Evolutionary conservation across 2,888 invertebrate species (phyloP), one percentile per base, ranked within the genome.

Genomic region (Agrochola litura): DNA sequence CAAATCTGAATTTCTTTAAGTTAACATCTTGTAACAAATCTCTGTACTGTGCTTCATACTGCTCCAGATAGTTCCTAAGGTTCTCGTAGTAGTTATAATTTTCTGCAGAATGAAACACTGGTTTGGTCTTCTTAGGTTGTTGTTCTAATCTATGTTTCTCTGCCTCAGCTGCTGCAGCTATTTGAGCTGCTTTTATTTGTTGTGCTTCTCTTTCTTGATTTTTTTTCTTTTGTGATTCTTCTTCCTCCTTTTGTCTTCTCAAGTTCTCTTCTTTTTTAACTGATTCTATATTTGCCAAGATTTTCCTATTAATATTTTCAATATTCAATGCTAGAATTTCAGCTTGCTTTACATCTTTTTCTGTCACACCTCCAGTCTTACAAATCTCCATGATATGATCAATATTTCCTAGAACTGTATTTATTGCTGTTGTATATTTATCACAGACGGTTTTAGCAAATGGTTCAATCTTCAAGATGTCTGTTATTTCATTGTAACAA

Each of bases 1-100:
- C 98, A 94, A 98, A 98, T 89, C 98, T 97, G 91, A 98, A 98
- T 90, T 98, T 98, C 92, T 99, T 99, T 84, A 97, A 94, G 65
- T 95, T 93, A 25, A 95, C 94, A 91, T 98, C 97, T 37, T 97
- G 95, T 77, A 97, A 90, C 64, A 98, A 95, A 0, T 97, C 97
- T 77, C 97, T 97, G 81, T 97, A 98, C 68, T 95, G 95, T 63
- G 95, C 95, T 88, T 97, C 97, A 94, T 98, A 98, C 70, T 96
- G 94, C 30, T 97, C 95, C 73, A 98, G 95, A 87, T 97, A 97
- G 4, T 95, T 94, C 90, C 97, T 96, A 0, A 98, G 96, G 76
- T 97, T 96, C 67, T 95, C 91, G 92, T 97, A 98, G 74, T 97
- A 95, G 71, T 95, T 94, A 72, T 97, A 96, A 60, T 96, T 96